Conservation (phyloP, 2,797 vertebrate genomes). For the Pantherophis alleghaniensis region DNA sequence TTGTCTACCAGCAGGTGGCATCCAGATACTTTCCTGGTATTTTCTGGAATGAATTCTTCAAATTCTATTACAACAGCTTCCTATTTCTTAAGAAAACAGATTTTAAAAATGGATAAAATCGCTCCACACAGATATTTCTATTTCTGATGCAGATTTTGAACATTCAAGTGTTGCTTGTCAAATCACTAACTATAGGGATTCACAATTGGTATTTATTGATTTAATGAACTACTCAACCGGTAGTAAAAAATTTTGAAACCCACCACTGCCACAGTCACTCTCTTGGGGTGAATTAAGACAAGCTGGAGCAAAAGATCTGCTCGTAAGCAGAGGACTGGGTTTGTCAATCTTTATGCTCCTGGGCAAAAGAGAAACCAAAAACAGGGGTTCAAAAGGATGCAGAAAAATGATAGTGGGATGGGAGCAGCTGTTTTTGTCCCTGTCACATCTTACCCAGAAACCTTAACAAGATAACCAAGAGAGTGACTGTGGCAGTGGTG, state of each 20-base stretch:
- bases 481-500: background rate
- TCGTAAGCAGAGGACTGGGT: background rate
- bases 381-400: background rate
- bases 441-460: background rate
- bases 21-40: background rate
- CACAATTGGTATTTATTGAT: background rate
- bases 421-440: background rate
- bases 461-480: background rate
- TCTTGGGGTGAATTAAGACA: background rate
- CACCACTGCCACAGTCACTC: no score
- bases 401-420: background rate
- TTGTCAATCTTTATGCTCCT: background rate
- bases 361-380: background rate
- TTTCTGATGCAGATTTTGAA: background rate
- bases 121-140: background rate
- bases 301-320: background rate
- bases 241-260: no score
- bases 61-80: background rate
- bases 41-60: background rate
- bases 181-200: background rate
- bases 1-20: background rate
- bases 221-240: background rate
- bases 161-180: background rate
- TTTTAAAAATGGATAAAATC: background rate
- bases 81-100: background rate